These are phyloP conservation scores for Falco cherrug DNA, from an alignment of 2,797 vertebrate genomes.

Conservation along the genomic window DNA sequence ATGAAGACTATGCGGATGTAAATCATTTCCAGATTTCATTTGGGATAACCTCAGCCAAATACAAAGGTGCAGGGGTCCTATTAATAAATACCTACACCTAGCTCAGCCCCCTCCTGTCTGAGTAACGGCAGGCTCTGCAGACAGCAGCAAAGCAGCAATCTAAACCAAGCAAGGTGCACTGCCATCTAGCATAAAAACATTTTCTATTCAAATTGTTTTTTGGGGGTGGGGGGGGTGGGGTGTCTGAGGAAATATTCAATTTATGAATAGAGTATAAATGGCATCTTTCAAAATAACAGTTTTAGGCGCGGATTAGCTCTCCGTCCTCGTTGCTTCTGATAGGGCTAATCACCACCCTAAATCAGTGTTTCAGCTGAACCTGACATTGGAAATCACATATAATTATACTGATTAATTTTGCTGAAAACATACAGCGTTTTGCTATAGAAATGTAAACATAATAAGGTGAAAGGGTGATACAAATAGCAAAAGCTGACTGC, in stretches of 20 bases:
- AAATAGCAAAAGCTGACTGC: not conserved
- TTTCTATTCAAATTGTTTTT: not conserved
- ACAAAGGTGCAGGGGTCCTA: not conserved
- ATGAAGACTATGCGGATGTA: not conserved
- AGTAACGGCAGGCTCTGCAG: not conserved
- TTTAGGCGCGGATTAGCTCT: slow-evolving; percentile 20
- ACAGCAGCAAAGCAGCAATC: not conserved
- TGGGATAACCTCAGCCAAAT: not conserved
- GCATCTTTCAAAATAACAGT: slow-evolving; percentile 15
- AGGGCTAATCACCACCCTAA: slow-evolving; percentile 37
- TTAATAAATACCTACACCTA: not conserved
- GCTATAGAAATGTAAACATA: slow-evolving; percentile 61
- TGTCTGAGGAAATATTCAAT: not conserved
- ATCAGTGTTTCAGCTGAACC: slow-evolving; percentile 25
- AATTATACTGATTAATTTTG: slow-evolving; percentile 64
- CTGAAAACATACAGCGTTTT: slow-evolving; percentile 60
- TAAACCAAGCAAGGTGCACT: not conserved
- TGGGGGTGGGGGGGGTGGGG: not conserved
- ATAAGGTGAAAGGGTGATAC: slow-evolving; percentile 12
- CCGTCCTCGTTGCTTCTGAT: slow-evolving; percentile 8
- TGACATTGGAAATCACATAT: slow-evolving; percentile 45
- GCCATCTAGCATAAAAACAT: not conserved
- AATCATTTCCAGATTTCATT: not conserved
- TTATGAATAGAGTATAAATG: not conserved
- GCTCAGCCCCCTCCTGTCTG: not conserved